Conservation (phyloP, 1,140 invertebrate species). For the Drosophila jambulina region DNA sequence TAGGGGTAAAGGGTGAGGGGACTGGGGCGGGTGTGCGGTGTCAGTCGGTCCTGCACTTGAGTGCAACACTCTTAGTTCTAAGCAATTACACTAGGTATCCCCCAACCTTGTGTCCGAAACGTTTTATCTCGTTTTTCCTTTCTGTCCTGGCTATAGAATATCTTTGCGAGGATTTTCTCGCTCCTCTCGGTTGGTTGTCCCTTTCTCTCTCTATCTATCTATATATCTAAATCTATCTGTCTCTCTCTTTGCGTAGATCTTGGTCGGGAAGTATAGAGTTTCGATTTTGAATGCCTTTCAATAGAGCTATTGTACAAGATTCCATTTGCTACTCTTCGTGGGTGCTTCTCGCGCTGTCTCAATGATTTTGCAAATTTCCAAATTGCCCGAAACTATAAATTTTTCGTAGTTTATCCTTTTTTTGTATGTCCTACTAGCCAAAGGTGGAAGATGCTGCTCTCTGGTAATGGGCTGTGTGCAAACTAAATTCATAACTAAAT, state of each 20-base stretch:
- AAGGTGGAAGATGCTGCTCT: slow-evolving; percentile 46
- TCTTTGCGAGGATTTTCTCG: slow-evolving; percentile 12
- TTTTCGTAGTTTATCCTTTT: not conserved
- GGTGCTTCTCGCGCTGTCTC: slow-evolving; percentile 64
- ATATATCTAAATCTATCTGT: slow-evolving; percentile 31
- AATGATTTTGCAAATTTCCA: slow-evolving; percentile 82
- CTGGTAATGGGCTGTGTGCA: slow-evolving; percentile 30
- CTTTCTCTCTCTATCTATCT: slow-evolving; percentile 22
- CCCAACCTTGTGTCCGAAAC: slow-evolving; percentile 79
- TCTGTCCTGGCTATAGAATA: slow-evolving; percentile 33
- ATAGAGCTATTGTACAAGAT: slow-evolving; percentile 84
- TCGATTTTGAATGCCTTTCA: slow-evolving; percentile 59
- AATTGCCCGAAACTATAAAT: slow-evolving; percentile 66
- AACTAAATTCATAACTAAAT: slow-evolving; percentile 65
- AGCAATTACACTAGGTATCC: slow-evolving; percentile 85
- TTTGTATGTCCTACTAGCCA: slow-evolving; percentile 40
- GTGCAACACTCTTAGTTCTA: slow-evolving; percentile 72
- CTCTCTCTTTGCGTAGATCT: slow-evolving; percentile 58
- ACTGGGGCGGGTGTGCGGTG: slow-evolving; percentile 12
- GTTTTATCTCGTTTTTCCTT: slow-evolving; percentile 24
- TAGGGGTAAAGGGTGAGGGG: slow-evolving; percentile 14
- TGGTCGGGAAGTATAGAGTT: slow-evolving; percentile 17
- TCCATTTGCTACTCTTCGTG: slow-evolving; percentile 79
- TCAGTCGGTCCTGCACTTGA: slow-evolving; percentile 70
- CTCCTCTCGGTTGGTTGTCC: slow-evolving; percentile 22